Percentiles rank a stretch among this genome's conserved stretches.
These are phyloP conservation scores for Pristis pectinata DNA, from an alignment of 2,797 vertebrate species.

Conservation along the genomic window DNA sequence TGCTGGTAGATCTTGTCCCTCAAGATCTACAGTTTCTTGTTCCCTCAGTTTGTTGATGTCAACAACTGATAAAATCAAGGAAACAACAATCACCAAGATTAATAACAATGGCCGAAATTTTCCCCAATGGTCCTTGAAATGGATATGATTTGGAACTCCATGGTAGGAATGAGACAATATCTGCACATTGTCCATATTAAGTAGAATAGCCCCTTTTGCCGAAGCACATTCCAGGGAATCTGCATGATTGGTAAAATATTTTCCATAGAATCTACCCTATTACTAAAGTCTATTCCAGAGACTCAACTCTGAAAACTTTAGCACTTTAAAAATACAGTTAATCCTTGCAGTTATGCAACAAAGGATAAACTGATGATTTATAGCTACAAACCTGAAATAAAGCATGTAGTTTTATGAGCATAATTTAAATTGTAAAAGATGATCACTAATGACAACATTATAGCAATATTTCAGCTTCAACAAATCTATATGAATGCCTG, in stretches of 20 bases:
- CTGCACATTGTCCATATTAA: conserved; percentile 8
- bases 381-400: background rate
- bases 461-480: background rate
- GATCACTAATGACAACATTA: background rate
- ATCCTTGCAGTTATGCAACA: background rate
- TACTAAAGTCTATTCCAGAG: background rate
- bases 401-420: background rate
- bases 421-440: background rate
- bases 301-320: background rate
- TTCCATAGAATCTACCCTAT: too few relatives aligned
- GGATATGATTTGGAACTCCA: background rate
- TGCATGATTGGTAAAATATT: too few relatives aligned
- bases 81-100: background rate
- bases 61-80: background rate
- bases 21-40: too few relatives aligned
- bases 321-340: background rate
- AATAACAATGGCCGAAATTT: background rate
- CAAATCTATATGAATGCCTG: background rate
- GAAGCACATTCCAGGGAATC: too few relatives aligned
- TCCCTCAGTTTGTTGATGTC: too few relatives aligned
- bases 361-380: background rate
- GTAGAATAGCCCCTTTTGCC: background rate
- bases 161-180: background rate
- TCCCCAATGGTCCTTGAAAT: background rate
- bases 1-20: too few relatives aligned